A percentile compares a stretch with the other conserved stretches of the same genome.
Conservation (phyloP, 2,113 vertebrate species). For the Gracilinanus agilis region DNA sequence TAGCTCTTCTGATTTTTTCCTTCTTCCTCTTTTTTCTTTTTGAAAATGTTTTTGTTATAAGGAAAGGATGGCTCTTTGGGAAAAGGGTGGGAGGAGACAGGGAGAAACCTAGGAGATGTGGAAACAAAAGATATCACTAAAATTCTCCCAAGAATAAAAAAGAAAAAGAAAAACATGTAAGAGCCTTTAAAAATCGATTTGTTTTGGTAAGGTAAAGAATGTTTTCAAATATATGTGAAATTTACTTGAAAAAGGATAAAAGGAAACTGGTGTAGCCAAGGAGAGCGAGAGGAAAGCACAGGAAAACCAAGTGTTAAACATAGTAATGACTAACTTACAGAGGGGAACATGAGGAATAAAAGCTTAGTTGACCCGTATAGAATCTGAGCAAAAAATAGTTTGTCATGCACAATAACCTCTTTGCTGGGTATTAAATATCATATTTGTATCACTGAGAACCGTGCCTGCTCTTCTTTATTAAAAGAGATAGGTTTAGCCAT, state of each 20-base stretch:
- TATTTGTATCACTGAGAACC: constrained; percentile 74
- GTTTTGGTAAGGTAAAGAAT: constrained; percentile 3
- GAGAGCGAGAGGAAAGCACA: constrained; percentile 16
- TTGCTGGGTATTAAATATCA: constrained; percentile 50
- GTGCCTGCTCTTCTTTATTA: constrained; percentile 68
- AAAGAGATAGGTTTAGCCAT: constrained; percentile 52
- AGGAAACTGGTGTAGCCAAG: not conserved
- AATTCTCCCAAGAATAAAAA: constrained; percentile 41
- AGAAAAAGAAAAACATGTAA: not conserved
- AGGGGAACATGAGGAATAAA: constrained; percentile 24
- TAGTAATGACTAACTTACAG: not conserved
- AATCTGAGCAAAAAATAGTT: constrained; percentile 1
- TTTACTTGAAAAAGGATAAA: constrained; percentile 10
- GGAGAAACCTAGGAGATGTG: constrained; percentile 19
- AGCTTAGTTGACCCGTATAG: not conserved
- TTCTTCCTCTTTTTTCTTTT: not conserved
- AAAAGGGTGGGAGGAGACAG: not conserved
- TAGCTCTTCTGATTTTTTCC: not conserved
- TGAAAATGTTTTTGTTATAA: not conserved
- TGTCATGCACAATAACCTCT: constrained; percentile 2
- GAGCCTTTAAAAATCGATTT: not conserved
- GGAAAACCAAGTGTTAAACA: not conserved
- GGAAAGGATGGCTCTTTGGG: not conserved
- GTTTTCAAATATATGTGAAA: constrained; percentile 47
- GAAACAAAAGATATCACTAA: constrained; percentile 2